Evolutionary conservation across 1,140 invertebrate species (phyloP), one percentile per base, ranked within the genome.

Genomic region (Drosophila melanica): DNA sequence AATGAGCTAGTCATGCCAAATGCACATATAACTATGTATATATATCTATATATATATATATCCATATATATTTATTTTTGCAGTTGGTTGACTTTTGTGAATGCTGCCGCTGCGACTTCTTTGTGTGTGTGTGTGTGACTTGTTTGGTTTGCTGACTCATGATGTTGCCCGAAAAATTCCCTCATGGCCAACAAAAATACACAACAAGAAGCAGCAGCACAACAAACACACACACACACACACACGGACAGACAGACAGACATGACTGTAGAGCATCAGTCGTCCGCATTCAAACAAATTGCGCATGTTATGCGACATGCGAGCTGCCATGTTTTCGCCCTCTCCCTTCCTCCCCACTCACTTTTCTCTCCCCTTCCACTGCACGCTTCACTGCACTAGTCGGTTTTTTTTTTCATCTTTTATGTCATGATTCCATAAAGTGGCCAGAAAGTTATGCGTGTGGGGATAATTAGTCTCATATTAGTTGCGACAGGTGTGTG

Each of bases 131-230:
- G 72, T 78, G 27, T 27, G 27, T 27, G 48, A 77, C 64, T 84
- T 84, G 76, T 85, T 85, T 81, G 65, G 45, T 72, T 71, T 85
- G 81, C 77, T 85, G 81, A 86, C 81, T 85, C 81, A 85, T 85
- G 81, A 85, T 62, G 67, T 85, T 68, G 67, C 67, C 78, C 33
- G 14, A 44, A 76, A 77, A 81, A 85, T 86, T 80, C 81, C 62
- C 81, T 72, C 14, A 45, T 85, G 81, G 72, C 81, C 81, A 80
- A 77, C 77, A 84, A 63, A 64, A 44, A 58, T n/a, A 59, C 37
- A 70, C 72, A 66, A 37, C 62, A 75, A 67, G 33, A 62, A 37
- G n/a, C 10, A 18, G n/a, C 10, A 18, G n/a, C 16, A 33, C 57
- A 76, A 59, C 58, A 77, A 50, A 14, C 12, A 44, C 37, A 65